Evolutionary conservation across 1,140 invertebrate genomes (phyloP).

Genomic region (Dreissena polymorpha): DNA sequence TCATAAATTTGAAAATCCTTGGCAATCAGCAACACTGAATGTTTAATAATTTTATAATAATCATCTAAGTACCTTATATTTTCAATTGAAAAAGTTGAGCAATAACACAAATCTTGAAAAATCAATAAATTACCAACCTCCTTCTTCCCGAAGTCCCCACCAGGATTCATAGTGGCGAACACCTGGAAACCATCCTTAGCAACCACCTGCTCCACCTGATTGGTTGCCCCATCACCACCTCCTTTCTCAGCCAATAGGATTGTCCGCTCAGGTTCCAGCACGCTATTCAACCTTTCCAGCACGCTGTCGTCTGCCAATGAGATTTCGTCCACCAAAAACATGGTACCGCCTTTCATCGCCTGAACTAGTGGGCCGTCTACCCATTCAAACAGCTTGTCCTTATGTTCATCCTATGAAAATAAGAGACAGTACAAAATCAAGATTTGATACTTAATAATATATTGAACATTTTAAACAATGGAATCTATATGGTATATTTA

Average conservation of each 20-base stretch:
- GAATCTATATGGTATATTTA: no score
- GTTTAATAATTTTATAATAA: no score
- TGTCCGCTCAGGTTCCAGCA: slow-evolving; percentile 96
- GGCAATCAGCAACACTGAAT: no score
- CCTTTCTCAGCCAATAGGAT: slow-evolving; percentile 94
- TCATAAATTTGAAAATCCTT: no score
- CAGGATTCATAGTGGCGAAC: slow-evolving; percentile 99
- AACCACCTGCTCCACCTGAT: slow-evolving; percentile 75
- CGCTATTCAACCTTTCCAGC: slow-evolving; percentile 97
- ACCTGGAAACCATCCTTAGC: slow-evolving; percentile 93
- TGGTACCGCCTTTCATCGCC: slow-evolving; percentile 92
- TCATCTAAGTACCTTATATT: no score
- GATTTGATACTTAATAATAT: no score
- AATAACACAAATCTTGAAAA: neutral
- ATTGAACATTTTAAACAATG: no score
- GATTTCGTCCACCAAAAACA: slow-evolving; percentile 99
- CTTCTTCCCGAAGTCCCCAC: slow-evolving; percentile 99
- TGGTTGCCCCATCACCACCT: slow-evolving; percentile 63
- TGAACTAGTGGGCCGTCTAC: slow-evolving; percentile 96
- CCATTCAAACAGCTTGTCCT: slow-evolving; percentile 95
- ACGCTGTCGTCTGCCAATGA: slow-evolving; percentile 99
- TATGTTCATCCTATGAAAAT: slow-evolving; percentile 31
- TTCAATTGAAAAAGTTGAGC: no score
- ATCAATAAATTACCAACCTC: slow-evolving; percentile 83
- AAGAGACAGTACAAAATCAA: no score